phyloP scores from a whole-genome alignment of 2,888 invertebrate species.

The Spialia ferax region DNA sequence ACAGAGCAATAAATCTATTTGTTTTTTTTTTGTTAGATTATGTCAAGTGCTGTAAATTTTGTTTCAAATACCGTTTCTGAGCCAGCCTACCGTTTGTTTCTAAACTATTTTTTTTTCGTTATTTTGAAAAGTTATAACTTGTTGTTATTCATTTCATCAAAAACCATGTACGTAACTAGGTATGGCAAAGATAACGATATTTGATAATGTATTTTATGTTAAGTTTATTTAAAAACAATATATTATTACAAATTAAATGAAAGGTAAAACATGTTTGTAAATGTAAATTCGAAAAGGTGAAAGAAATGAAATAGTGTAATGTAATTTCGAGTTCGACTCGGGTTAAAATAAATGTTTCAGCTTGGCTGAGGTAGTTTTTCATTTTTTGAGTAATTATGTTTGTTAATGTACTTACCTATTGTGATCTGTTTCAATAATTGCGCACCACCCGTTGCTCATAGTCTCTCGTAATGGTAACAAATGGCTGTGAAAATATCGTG shows the following conservation, averaged over 20 bases:
- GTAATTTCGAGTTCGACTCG: slow-evolving; percentile 64
- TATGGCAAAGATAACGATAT: background rate
- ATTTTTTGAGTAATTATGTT: slow-evolving; percentile 57
- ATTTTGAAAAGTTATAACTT: background rate
- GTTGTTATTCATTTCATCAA: background rate
- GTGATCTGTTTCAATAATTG: slow-evolving; percentile 35
- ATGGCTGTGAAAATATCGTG: slow-evolving; percentile 15
- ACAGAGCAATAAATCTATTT: background rate
- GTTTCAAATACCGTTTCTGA: background rate
- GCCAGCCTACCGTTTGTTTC: background rate
- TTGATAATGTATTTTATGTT: no score
- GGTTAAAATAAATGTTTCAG: slow-evolving; percentile 68
- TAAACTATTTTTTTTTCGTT: no score
- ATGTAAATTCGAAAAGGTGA: background rate
- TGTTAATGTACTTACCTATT: slow-evolving; percentile 48
- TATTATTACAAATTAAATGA: background rate
- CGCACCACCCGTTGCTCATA: slow-evolving; percentile 19
- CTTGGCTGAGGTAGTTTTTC: slow-evolving; percentile 71
- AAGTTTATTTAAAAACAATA: background rate
- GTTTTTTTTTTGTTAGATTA: background rate
- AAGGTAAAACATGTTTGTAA: background rate
- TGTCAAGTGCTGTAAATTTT: background rate
- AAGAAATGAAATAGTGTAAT: slow-evolving; percentile 4
- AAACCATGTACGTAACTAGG: background rate
- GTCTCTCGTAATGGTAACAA: slow-evolving; percentile 14